These are phyloP conservation scores for Aspidapion aeneum DNA, from an alignment of 2,888 invertebrate species.

Conservation along the genomic window DNA sequence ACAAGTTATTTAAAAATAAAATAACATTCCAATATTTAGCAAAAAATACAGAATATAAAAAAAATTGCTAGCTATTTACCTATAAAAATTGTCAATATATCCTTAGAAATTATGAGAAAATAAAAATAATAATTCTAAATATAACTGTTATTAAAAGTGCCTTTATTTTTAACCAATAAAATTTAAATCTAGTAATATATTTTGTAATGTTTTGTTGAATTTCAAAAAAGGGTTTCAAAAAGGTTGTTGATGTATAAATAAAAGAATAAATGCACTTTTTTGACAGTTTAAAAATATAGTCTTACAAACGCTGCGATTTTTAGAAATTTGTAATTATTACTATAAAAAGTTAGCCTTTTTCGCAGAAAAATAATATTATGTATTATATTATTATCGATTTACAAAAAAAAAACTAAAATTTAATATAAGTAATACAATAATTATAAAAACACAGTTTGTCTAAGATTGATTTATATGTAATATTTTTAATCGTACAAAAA, in stretches of 20 bases:
- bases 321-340: slow-evolving; percentile 41
- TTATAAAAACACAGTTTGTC: background rate
- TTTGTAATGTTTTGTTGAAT: background rate
- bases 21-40: slow-evolving; percentile 39
- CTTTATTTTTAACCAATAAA: slow-evolving; percentile 44
- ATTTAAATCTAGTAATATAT: slow-evolving; percentile 28
- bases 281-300: background rate
- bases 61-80: slow-evolving; percentile 23
- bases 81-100: slow-evolving; percentile 42
- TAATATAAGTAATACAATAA: background rate
- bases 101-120: slow-evolving; percentile 35
- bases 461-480: background rate
- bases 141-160: slow-evolving; percentile 39
- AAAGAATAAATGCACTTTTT: too few relatives aligned
- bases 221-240: background rate
- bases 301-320: slow-evolving; percentile 40
- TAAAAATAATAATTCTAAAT: slow-evolving; percentile 47
- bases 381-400: slow-evolving; percentile 35
- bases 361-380: slow-evolving; percentile 45
- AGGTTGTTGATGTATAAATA: background rate
- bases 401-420: slow-evolving; percentile 7
- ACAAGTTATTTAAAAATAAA: slow-evolving; percentile 41
- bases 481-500: too few relatives aligned
- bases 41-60: slow-evolving; percentile 22
- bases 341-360: slow-evolving; percentile 45